Base-by-base conservation (phyloP, 2,888 invertebrate genomes). In the Rambutsinella grinnellia region DNA sequence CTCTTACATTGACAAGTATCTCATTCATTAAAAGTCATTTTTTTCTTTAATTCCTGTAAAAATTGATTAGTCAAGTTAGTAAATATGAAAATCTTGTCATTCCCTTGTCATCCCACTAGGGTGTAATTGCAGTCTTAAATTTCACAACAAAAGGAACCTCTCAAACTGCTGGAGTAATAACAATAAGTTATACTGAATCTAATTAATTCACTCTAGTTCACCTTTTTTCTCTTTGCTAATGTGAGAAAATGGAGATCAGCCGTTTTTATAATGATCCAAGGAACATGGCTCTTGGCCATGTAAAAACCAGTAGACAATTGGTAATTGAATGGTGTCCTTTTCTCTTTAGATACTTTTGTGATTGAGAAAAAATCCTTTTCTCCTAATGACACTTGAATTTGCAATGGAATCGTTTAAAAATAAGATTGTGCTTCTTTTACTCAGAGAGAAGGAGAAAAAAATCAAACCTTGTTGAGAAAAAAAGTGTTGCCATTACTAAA, bases 141-240 rank as follows among this genome's bases (percentile, higher is more conserved):
- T 36, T 36, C 36, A 36, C 36, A 36, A 36, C 13, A 13, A 36
- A 36, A 36, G 36, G 36, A 36, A 5, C 5, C 36, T 36, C 36
- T 36, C 36, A 36, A 27, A n/a, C 26, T 24, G n/a, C 44, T 17
- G 46, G 17, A 51, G 27, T 17, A 49, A 49, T n/a, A 51, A 49
- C 51, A 63, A 17, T 23, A 56, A 61, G 62, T 56, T 51, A 57
- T 46, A 44, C n/a, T 27, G 47, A 63, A 53, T 69, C 61, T 69
- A 69, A 69, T 62, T 63, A 63, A 62, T 63, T 62, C 62, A 56
- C 24, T 17, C 62, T 26, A 26, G 27, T 61, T 61, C n/a, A 19
- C 36, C 53, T 19, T 53, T 13, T n/a, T 21, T 53, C 53, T 21
- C 53, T 53, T n/a, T 36, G 36, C 13, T 36, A 36, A 36, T 36